Evolutionary conservation across 2,113 vertebrate genomes (phyloP).

Genomic region (Coregonus clupeaformis): DNA sequence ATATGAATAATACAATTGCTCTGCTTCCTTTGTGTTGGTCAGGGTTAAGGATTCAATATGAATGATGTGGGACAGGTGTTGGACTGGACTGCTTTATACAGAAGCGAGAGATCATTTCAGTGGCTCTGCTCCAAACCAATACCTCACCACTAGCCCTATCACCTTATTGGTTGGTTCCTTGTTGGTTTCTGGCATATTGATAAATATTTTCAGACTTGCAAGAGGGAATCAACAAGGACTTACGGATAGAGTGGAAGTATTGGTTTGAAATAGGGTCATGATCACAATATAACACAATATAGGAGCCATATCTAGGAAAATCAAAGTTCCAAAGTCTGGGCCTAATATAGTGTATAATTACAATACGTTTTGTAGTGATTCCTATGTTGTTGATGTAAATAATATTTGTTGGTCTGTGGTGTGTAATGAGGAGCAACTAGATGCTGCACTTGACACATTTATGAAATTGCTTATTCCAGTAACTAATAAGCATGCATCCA

Average conservation of each 20-base stretch:
- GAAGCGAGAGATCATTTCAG: neutral
- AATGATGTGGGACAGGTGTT: constrained; percentile 5
- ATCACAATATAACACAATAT: no score
- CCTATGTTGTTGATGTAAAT: no score
- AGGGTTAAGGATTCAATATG: neutral
- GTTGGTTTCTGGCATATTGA: neutral
- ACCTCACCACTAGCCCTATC: neutral
- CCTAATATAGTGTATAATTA: no score
- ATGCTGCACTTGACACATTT: no score
- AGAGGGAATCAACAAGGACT: neutral
- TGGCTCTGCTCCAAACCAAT: neutral
- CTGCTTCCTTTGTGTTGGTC: neutral
- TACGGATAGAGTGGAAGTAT: neutral
- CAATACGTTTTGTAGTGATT: no score
- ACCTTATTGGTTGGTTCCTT: neutral
- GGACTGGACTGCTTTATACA: neutral
- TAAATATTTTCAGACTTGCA: neutral
- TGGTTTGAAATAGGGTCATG: neutral
- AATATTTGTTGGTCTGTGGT: no score
- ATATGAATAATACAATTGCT: constrained; percentile 20
- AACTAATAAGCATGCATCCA: no score
- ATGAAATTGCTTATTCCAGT: no score
- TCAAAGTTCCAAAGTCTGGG: no score
- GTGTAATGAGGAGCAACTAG: no score
- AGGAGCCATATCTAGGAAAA: no score